Base-by-base conservation (phyloP, 2,797 vertebrate species). In the Dendrocincla fuliginosa region DNA sequence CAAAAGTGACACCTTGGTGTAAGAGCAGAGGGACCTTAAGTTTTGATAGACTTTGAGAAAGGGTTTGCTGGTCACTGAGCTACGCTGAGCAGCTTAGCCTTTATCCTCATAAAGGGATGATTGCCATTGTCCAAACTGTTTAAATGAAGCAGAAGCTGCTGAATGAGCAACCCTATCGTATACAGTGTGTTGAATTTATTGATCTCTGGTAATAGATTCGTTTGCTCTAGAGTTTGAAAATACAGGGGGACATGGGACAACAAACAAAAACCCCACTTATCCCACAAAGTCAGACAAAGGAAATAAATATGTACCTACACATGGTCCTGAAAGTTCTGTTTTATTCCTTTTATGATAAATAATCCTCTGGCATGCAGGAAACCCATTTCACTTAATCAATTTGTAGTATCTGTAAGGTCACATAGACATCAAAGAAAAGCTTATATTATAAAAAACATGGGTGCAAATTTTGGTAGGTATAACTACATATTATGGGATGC, bases 161-260 rank as follows among this genome's bases (percentile, higher is more conserved):
- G 28, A 20, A 53, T 4, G 2, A 85, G 42, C 20, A 76, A 27
- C 2, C 0, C n/a, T 39, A n/a, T 32, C 33, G 16, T 44, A 8
- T 19, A 32, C 9, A 41, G 1, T 27, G 30, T 33, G 39, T 32
- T 74, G n/a, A 55, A 65, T 69, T 68, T 76, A 69, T 3, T 53
- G 15, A 64, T 57, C 13, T 41, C 63, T 53, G 20, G 8, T 32
- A 84, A 47, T 4, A 35, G 27, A 76, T 74, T 74, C 5, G 46
- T 65, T 19, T 59, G n/a, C 19, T 57, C 28, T 30, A 56, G 39
- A 55, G 16, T 65, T n/a, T 53, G 27, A 80, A 86, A 80, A 83
- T 52, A 50, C 1, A 1, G 35, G 8, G 14, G 9, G 1, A 63
- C 12, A 18, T 24, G 4, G 17, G 9, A 16, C 9, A 8, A 23